Conservation (phyloP, 37 sponge, comb jelly and placozoan genomes). For the Amphimedon queenslandica region DNA sequence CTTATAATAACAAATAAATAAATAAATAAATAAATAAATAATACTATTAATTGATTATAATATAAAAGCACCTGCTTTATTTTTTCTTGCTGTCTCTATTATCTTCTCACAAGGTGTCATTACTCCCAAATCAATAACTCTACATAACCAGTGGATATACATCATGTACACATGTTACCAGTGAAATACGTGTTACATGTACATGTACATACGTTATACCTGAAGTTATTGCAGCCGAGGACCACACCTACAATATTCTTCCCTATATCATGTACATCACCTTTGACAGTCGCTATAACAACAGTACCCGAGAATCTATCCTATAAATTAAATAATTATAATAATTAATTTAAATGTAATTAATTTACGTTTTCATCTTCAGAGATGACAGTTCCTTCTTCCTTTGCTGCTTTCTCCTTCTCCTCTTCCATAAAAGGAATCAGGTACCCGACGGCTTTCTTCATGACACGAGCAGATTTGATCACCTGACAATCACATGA, state of each 20-base stretch:
- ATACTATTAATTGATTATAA: background rate
- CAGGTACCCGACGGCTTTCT: constrained; percentile 93
- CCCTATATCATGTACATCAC: constrained; percentile 99
- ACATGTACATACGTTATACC: constrained; percentile 20
- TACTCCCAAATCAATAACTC: constrained; percentile 95
- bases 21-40: no score
- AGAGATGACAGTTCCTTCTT: background rate
- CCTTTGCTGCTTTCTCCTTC: constrained; percentile 19
- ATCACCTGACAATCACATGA: constrained; percentile 70
- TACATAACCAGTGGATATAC: constrained; percentile 18
- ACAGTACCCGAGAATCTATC: constrained; percentile 68
- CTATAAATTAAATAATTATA: no score
- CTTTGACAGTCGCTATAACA: constrained; percentile 97
- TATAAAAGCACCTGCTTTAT: constrained; percentile 73
- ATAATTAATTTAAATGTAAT: no score
- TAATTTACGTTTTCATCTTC: background rate
- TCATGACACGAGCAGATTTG: constrained; percentile 99
- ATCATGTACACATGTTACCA: no score
- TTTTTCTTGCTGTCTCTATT: constrained; percentile 72
- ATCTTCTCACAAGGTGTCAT: constrained; percentile 98
- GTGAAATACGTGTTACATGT: no score
- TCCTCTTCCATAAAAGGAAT: constrained; percentile 97
- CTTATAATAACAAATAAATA: no score
- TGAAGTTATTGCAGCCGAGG: constrained; percentile 97
- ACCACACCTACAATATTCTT: constrained; percentile 99